Evolutionary conservation across 2,113 vertebrate species (phyloP).

Genomic region (Brachyhypopomus gauderio): DNA sequence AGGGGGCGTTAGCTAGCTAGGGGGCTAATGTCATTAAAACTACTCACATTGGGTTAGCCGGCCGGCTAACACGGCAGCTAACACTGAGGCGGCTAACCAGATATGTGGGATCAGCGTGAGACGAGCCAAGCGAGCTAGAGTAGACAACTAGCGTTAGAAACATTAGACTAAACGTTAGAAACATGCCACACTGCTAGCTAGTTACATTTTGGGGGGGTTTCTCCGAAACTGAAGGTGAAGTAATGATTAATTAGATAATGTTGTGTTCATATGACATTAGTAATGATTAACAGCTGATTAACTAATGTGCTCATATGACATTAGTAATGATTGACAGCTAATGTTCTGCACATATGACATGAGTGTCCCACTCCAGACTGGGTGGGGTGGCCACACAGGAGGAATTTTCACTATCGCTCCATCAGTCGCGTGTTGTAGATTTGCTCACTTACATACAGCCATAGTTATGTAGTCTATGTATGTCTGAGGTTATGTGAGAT

Average conservation of each 20-base stretch:
- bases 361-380: too few species aligned
- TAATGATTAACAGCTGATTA: not conserved
- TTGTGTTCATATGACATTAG: not conserved
- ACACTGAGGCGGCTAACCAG: not conserved
- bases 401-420: too few species aligned
- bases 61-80: not conserved
- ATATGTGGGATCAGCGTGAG: not conserved
- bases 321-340: too few species aligned
- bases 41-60: not conserved
- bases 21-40: too few species aligned
- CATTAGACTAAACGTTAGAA: not conserved
- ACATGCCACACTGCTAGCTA: not conserved
- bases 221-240: too few species aligned
- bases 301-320: not conserved
- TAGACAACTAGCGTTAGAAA: not conserved
- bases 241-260: not conserved
- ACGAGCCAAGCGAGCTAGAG: not conserved
- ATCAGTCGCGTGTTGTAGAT: constrained; percentile 9
- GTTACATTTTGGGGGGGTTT: too few species aligned
- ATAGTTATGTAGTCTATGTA: too few species aligned
- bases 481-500: too few species aligned
- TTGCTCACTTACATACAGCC: not conserved
- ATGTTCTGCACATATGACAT: too few species aligned
- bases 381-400: too few species aligned
- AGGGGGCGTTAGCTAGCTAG: not conserved